These are phyloP conservation scores for Bombus confusus DNA, from an alignment of 1,140 invertebrate genomes.

Conservation along the genomic window DNA sequence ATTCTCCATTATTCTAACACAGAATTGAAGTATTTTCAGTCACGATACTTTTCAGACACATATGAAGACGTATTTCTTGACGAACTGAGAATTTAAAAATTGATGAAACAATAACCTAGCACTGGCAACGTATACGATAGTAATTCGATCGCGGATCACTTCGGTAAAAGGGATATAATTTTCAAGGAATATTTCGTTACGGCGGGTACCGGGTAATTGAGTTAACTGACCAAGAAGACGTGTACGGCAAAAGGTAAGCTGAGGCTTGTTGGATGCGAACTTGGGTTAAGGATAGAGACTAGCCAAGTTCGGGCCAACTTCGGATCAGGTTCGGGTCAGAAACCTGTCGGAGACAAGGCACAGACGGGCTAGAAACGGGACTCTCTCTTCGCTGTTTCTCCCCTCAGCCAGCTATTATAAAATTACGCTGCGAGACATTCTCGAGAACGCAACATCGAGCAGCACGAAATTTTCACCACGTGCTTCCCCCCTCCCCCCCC, in stretches of 20 bases:
- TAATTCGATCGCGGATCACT: constrained; percentile 14
- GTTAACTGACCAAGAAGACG: constrained; percentile 40
- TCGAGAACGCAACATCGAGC: background rate
- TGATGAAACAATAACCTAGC: background rate
- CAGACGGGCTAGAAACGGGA: constrained; percentile 43
- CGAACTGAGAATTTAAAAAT: background rate
- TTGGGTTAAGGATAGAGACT: constrained; percentile 22
- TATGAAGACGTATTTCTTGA: background rate
- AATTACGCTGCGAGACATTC: constrained; percentile 36
- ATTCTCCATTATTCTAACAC: background rate
- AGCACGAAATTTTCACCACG: constrained; percentile 15
- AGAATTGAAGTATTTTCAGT: too few relatives aligned
- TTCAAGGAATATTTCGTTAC: constrained; percentile 52
- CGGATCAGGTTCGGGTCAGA: constrained; percentile 50
- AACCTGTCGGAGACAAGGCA: constrained; percentile 40
- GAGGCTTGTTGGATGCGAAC: constrained; percentile 19
- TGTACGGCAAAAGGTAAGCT: constrained; percentile 31
- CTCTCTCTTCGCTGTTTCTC: background rate
- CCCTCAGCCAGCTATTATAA: constrained; percentile 15
- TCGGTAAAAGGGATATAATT: constrained; percentile 43
- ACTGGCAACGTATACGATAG: background rate
- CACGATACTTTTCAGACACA: background rate
- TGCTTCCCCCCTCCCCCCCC: too few relatives aligned
- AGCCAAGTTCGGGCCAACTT: constrained; percentile 33
- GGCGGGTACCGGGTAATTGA: constrained; percentile 30